phyloP scores from a whole-genome alignment of 1,140 invertebrate species.

The Drosophila seguyi region DNA sequence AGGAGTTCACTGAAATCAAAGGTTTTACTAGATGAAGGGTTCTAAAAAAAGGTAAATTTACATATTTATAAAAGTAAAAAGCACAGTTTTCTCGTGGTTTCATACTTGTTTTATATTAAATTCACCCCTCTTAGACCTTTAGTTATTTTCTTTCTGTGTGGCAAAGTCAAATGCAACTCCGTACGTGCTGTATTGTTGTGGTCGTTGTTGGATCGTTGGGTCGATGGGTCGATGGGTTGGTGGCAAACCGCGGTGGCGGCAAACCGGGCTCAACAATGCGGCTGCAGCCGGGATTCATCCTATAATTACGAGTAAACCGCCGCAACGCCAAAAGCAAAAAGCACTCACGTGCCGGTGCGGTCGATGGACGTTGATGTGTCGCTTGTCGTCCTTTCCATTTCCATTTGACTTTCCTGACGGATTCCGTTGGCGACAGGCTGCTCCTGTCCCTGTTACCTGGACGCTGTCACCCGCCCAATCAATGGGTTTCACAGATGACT shows the following conservation, averaged over 20 bases:
- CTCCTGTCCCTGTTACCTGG: conserved; percentile 5
- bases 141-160: conserved; percentile 12
- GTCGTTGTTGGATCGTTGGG: too few relatives aligned
- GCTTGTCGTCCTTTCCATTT: conserved; percentile 18
- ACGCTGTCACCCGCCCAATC: conserved; percentile 59
- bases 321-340: conserved; percentile 26
- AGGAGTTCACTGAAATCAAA: too few relatives aligned
- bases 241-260: conserved; percentile 19
- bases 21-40: background rate
- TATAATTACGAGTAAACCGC: conserved; percentile 46
- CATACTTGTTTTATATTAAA: background rate
- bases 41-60: too few relatives aligned
- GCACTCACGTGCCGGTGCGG: conserved; percentile 42
- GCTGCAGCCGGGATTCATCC: conserved; percentile 28
- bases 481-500: conserved; percentile 80
- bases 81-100: too few relatives aligned
- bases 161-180: conserved; percentile 35
- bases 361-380: conserved; percentile 50
- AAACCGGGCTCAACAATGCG: conserved; percentile 40
- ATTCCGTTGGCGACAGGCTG: conserved; percentile 1
- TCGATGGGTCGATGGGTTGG: conserved; percentile 3
- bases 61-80: too few relatives aligned
- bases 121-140: too few relatives aligned
- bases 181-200: conserved; percentile 43
- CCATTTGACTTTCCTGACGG: conserved; percentile 32